phyloP scores from a whole-genome alignment of 2,113 vertebrate genomes.

The Misgurnus anguillicaudatus region DNA sequence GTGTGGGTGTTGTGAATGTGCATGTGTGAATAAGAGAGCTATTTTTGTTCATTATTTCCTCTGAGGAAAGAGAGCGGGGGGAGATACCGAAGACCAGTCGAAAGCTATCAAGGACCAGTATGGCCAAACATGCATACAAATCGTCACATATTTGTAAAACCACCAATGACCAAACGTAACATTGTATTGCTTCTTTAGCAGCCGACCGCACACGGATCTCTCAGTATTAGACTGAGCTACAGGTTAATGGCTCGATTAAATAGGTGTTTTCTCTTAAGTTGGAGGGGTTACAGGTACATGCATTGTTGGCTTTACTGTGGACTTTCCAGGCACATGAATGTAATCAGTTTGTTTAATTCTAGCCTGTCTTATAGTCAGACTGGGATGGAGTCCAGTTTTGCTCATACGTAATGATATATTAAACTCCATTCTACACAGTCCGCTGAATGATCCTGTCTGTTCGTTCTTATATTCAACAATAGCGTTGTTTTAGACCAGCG shows the following conservation, averaged over 20 bases:
- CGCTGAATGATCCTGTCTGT: background rate
- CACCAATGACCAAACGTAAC: constrained; percentile 1
- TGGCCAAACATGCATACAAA: constrained; percentile 2
- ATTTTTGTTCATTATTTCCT: constrained; percentile 53
- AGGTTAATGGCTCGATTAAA: too few species aligned
- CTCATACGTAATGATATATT: background rate
- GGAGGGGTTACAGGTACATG: background rate
- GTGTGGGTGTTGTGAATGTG: constrained; percentile 40
- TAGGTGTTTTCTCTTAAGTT: background rate
- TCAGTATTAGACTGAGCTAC: background rate
- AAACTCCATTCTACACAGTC: background rate
- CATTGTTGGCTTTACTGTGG: background rate
- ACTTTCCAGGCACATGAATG: constrained; percentile 19
- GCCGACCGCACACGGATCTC: background rate
- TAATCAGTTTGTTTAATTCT: constrained; percentile 13
- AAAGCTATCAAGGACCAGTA: constrained; percentile 13
- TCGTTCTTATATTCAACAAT: background rate
- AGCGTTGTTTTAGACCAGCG: background rate
- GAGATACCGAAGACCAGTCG: constrained; percentile 14
- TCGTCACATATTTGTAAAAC: background rate
- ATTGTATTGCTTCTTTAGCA: background rate
- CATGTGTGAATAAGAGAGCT: constrained; percentile 54
- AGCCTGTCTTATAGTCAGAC: background rate
- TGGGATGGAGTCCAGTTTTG: too few species aligned
- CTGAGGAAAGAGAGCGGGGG: constrained; percentile 37